phyloP scores from a whole-genome alignment of 2,888 invertebrate genomes.

The Cryptosula pallasiana region DNA sequence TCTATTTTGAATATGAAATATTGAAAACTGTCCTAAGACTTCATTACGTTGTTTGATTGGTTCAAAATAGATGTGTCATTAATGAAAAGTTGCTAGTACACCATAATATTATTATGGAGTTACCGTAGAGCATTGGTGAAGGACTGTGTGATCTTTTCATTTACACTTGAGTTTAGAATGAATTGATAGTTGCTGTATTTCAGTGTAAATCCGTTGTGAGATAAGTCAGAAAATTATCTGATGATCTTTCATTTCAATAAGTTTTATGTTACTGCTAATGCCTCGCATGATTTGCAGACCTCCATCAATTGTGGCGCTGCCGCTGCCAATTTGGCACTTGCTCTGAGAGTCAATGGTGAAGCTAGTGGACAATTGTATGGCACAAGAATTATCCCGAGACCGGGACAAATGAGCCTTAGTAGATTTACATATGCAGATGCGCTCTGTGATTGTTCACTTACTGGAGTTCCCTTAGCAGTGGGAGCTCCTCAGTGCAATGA shows the following conservation, averaged over 20 bases:
- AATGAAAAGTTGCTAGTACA: too few relatives aligned
- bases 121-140: too few relatives aligned
- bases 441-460: not conserved
- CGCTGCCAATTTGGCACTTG: not conserved
- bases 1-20: too few relatives aligned
- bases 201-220: not conserved
- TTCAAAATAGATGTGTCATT: too few relatives aligned
- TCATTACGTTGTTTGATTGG: too few relatives aligned
- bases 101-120: too few relatives aligned
- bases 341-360: conserved; percentile 14
- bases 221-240: not conserved
- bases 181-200: too few relatives aligned
- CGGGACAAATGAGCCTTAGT: not conserved
- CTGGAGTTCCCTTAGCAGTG: not conserved
- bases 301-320: not conserved
- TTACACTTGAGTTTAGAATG: too few relatives aligned
- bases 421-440: not conserved
- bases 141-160: too few relatives aligned
- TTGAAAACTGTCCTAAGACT: too few relatives aligned
- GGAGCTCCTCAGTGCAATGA: not conserved
- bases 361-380: conserved; percentile 4
- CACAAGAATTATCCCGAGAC: not conserved
- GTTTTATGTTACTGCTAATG: too few relatives aligned
- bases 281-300: not conserved
- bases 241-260: too few relatives aligned